Conservation (phyloP, 2,888 invertebrate species). For the Leptinotarsa rubiginosa region DNA sequence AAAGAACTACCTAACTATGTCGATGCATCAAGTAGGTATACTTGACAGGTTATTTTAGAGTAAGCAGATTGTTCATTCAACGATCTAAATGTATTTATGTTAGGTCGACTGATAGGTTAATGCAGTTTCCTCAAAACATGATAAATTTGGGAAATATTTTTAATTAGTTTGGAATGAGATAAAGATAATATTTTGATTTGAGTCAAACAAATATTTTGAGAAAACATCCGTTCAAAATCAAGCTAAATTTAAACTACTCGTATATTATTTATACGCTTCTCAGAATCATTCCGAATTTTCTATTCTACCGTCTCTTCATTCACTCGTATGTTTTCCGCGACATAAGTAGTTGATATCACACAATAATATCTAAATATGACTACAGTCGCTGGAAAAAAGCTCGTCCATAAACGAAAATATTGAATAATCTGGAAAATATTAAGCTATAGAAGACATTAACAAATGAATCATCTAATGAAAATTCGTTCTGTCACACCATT, state of each 20-base stretch:
- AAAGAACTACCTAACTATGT: background rate
- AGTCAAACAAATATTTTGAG: background rate
- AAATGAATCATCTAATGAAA: too few species aligned
- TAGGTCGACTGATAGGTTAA: background rate
- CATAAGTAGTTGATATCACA: too few species aligned
- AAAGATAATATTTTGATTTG: background rate
- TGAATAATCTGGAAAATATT: too few species aligned
- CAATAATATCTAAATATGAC: too few species aligned
- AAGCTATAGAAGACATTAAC: too few species aligned
- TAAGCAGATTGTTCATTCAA: background rate
- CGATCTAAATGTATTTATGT: conserved; percentile 4
- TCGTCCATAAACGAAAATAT: too few species aligned
- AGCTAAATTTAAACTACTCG: background rate
- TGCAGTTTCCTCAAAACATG: background rate
- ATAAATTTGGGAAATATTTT: background rate
- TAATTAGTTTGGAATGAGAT: background rate
- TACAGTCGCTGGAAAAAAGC: too few species aligned
- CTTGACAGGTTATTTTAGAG: background rate
- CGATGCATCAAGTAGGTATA: background rate
- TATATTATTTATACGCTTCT: background rate
- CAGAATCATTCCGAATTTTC: background rate
- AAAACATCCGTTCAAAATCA: background rate
- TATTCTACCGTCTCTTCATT: too few species aligned
- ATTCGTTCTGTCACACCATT: too few species aligned
- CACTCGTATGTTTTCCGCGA: too few species aligned